phyloP scores from a whole-genome alignment of 2,888 invertebrate species.

The Philereme vetulata region DNA sequence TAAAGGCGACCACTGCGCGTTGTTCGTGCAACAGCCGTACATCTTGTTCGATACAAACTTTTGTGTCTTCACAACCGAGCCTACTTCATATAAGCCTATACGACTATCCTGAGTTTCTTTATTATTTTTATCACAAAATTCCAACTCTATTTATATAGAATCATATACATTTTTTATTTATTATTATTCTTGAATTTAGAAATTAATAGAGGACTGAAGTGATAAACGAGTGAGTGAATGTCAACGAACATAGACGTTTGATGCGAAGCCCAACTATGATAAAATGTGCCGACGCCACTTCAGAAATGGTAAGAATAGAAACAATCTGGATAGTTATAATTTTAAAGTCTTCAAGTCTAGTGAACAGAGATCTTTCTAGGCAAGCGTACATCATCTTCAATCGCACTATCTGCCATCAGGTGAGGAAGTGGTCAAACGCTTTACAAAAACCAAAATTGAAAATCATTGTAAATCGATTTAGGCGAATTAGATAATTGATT shows the following conservation, averaged over 20 bases:
- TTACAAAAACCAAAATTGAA: too few relatives aligned
- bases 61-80: slow-evolving; percentile 4
- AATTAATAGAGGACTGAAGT: slow-evolving; percentile 34
- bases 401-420: too few relatives aligned
- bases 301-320: slow-evolving; percentile 71
- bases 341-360: too few relatives aligned
- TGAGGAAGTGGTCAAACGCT: too few relatives aligned
- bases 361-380: too few relatives aligned
- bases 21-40: slow-evolving; percentile 46
- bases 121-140: not conserved
- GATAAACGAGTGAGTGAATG: slow-evolving; percentile 49
- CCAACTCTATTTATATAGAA: not conserved
- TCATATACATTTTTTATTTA: not conserved
- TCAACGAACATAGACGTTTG: slow-evolving; percentile 47
- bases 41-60: slow-evolving; percentile 17
- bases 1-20: slow-evolving; percentile 56
- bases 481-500: too few relatives aligned
- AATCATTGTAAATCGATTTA: too few relatives aligned
- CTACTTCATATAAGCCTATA: slow-evolving; percentile 5
- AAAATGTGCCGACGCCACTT: slow-evolving; percentile 63
- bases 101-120: too few relatives aligned
- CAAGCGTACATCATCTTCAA: too few relatives aligned
- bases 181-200: too few relatives aligned
- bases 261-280: slow-evolving; percentile 55
- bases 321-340: too few relatives aligned